Percentiles rank a stretch among this genome's conserved stretches.
Conservation (phyloP, 92 coral and sea anemone genomes). For the Epizoanthus stellaris region DNA sequence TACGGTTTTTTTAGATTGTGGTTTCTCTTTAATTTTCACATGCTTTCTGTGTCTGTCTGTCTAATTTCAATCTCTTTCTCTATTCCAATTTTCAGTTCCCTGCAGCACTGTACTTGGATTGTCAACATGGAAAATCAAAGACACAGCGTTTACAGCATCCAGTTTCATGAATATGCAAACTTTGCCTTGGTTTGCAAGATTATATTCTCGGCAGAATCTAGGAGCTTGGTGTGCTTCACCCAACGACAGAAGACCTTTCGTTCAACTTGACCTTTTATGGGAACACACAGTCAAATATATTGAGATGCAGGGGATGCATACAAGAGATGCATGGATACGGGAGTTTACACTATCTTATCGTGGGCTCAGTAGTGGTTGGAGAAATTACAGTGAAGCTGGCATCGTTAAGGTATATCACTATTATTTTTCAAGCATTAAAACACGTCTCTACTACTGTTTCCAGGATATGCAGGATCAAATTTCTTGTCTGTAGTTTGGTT, state of each 20-base stretch:
- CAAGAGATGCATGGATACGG: constrained; percentile 18
- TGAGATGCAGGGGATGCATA: constrained; percentile 18
- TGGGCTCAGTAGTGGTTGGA: constrained; percentile 4
- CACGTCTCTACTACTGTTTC: too few relatives aligned
- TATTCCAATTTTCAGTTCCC: not conserved
- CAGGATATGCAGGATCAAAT: too few relatives aligned
- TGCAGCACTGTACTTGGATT: constrained; percentile 13
- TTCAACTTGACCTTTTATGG: constrained; percentile 55
- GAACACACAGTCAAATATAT: constrained; percentile 9
- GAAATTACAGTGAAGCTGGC: constrained; percentile 8
- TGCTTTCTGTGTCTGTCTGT: too few relatives aligned
- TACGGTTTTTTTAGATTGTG: too few relatives aligned
- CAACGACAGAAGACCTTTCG: constrained; percentile 32
- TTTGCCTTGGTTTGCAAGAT: constrained; percentile 24
- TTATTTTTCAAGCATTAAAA: too few relatives aligned
- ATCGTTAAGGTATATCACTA: not conserved
- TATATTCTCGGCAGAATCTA: not conserved
- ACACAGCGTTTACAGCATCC: constrained; percentile 25
- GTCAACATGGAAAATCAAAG: constrained; percentile 33
- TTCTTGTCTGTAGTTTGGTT: too few relatives aligned
- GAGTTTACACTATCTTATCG: constrained; percentile 26
- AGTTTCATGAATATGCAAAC: constrained; percentile 30
- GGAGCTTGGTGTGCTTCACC: constrained; percentile 60
- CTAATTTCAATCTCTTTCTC: too few relatives aligned
- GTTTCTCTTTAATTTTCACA: too few relatives aligned